A percentile compares a stretch with the other conserved stretches of the same genome.
Conservation (phyloP, 37 sponge, comb jelly and placozoan species). For the Cliona cf. orientalis region DNA sequence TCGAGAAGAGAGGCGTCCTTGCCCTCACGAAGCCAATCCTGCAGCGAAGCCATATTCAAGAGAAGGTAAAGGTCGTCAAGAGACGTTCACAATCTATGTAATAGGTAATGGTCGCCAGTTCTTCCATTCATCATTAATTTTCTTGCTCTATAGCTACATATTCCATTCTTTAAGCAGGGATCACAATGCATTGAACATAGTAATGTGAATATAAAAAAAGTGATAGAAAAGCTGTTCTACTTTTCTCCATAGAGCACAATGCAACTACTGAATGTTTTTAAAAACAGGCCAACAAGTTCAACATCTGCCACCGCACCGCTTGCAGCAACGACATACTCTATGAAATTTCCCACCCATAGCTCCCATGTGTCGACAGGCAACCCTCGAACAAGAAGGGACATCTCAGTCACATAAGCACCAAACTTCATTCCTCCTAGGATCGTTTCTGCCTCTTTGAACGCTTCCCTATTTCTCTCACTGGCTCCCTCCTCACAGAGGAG, state of each 20-base stretch:
- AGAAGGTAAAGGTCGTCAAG: too few relatives aligned
- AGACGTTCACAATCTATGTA: too few relatives aligned
- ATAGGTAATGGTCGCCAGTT: too few relatives aligned
- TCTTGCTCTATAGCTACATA: too few relatives aligned
- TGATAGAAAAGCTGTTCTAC: background rate
- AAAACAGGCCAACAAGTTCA: slow-evolving; percentile 68
- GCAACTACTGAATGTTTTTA: slow-evolving; percentile 66
- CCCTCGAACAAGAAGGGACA: slow-evolving; percentile 23
- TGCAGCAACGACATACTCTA: slow-evolving; percentile 71
- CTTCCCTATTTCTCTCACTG: background rate
- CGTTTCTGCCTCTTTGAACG: slow-evolving; percentile 2
- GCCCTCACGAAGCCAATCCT: slow-evolving; percentile 19
- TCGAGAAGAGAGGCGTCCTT: slow-evolving; percentile 27
- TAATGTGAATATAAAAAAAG: too few relatives aligned
- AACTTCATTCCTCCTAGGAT: background rate
- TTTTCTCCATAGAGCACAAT: background rate
- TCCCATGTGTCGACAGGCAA: slow-evolving; percentile 80
- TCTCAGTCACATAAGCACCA: slow-evolving; percentile 23
- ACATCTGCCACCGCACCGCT: slow-evolving; percentile 50
- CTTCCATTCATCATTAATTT: too few relatives aligned
- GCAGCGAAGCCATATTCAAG: too few relatives aligned
- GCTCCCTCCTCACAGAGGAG: slow-evolving; percentile 41
- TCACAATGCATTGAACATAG: too few relatives aligned
- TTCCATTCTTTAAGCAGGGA: too few relatives aligned
- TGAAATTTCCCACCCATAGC: slow-evolving; percentile 85